Evolutionary conservation across 2,888 invertebrate species (phyloP), one percentile per base, ranked within the genome.

Genomic region (Eristalis arbustorum): DNA sequence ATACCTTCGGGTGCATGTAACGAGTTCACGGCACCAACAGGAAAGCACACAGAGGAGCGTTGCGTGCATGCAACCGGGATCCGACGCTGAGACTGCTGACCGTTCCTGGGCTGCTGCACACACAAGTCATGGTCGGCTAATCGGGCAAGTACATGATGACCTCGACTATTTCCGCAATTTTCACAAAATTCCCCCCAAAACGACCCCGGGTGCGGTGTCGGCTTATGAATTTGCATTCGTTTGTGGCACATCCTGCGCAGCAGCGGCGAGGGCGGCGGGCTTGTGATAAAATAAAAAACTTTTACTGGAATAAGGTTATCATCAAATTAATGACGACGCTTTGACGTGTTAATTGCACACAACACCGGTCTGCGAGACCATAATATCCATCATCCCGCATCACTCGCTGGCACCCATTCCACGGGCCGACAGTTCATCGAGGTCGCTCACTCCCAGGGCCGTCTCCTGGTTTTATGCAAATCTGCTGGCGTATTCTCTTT

Each of bases 91-190:
- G 49, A 49, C 49, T 49, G 18, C 49, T 49, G 49, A 49, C 49
- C 18, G 49, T 49, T 49, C 34, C 31, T 18, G 22, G 59, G 40
- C 56, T 34, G 23, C 66, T 69, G 18, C 69, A 28, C 62, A 80
- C 37, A 68, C 56, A 76, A 84, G 80, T 84, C 84, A 81, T 72
- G 81, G 84, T 76, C 76, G 76, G 84, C 84, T 84, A 84, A 80
- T 80, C 72, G 57, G 81, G 31, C 81, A 68, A 84, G 80, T 76
- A 76, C 81, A 84, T 76, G 76, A 71, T 81, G 80, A 84, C 84
- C 84, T 76, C 61, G 63, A 75, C 80, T 72, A 84, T 76, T 81
- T 84, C 57, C 72, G 63, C 72, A 81, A 72, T 42, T 66, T 80
- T 69, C 66, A 37, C 28, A 72, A 75, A 74, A 72, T 68, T 62